Base-by-base conservation (phyloP, 2,888 invertebrate species). In the Hirtodrosophila duncani region DNA sequence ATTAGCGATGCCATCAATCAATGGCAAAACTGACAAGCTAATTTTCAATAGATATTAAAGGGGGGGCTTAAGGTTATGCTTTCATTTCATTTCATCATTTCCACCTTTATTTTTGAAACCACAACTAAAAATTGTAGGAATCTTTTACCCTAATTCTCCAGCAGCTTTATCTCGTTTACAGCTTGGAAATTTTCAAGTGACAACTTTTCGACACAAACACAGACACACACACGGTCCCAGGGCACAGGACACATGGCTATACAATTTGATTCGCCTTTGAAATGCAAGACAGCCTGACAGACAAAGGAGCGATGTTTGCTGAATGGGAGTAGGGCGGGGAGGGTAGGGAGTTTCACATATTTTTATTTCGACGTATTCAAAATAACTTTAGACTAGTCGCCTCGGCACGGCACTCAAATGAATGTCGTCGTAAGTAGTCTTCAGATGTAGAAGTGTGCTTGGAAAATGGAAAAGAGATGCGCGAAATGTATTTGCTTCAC, bases 121-220 rank as follows among this genome's bases (percentile, higher is more conserved):
- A 21, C 8, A 27, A 13, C 8, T 21, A n/a, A 16, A 14, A 30
- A 27, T n/a, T 11, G 23, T 26, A 24, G n/a, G n/a, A 20, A 20
- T 31, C 16, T 26, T 16, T 16, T 7, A 9, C 33, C 42, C 18
- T 14, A 9, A 13, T 29, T 29, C 24, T 8, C 39, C 33, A 37
- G 48, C 49, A 55, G 49, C 45, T 34, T 56, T 41, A 53, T 49
- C 53, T 62, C 67, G 18, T 38, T 49, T 63, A 38, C 56, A 61
- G 27, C 64, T 58, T 56, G 53, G 45, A 60, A 69, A 69, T 78
- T 74, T 71, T 63, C 74, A 72, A 72, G 71, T 71, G 78, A 77
- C 74, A 77, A 69, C 78, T 72, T 39, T 45, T 21, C 48, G n/a
- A 56, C 74, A 77, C 55, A 72, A 44, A 33, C 27, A n/a, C 21